Evolutionary conservation across 2,888 invertebrate genomes (phyloP), one percentile per base, ranked within the genome.

Genomic region (Apodemia duryi): DNA sequence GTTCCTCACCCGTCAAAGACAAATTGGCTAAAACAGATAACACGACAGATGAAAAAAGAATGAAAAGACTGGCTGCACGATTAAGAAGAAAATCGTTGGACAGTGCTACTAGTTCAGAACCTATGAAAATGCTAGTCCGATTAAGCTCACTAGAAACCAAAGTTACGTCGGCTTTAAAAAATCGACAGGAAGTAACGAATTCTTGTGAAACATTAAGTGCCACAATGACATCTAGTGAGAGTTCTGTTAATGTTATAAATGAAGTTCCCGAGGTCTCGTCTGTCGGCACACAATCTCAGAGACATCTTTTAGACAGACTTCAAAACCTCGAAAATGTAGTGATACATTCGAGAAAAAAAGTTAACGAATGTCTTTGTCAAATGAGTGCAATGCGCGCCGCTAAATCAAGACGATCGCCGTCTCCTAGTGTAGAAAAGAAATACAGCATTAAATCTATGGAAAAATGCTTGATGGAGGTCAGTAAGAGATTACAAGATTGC

Each of bases 121-220:
- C 97, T 0, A 94, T 97, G 94, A 96, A 96, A 84, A 94, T 96
- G 78, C 86, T 96, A 73, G 95, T 96, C 76, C 93, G 96, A 69
- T 85, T 97, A 63, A 95, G 95, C 78, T 94, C 95, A 63, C 86
- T 97, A 73, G 97, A 97, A 86, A 94, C 95, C 72, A 95, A 96
- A 86, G 94, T 96, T 60, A 94, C 95, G 21, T 94, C 93, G 70
- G 94, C 93, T 41, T 84, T 93, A 60, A 86, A 88, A 71, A 82
- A 80, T 69, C 84, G 89, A 28, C 82, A 83, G 69, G 91, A 89
- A 69, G 72, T 91, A 51, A 88, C 93, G 61, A 93, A 92, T 71
- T 94, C 94, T 9, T 93, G 91, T 72, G 94, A 94, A 77, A 93
- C 93, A 5, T 79, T 94, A 66, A 93, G 89, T 72, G 86, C 85